Percentiles rank a stretch among this genome's conserved stretches.
Evolutionary conservation across 2,113 vertebrate genomes (phyloP).

Genomic region (Zapornia atra): DNA sequence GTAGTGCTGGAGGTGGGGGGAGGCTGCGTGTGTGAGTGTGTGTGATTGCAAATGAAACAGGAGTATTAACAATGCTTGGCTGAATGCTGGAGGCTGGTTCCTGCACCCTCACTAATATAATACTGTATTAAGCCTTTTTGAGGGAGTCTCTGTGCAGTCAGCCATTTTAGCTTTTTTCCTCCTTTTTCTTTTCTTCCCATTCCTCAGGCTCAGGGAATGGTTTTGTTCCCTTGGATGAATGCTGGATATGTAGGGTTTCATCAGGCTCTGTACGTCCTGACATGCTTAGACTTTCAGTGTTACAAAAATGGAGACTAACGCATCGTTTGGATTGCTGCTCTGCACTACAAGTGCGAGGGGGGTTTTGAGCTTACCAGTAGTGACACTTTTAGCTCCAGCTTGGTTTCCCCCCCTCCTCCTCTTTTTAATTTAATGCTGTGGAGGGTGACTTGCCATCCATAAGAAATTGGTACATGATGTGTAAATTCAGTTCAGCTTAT

Average conservation of each 20-base stretch:
- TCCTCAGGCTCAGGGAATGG: constrained; percentile 70
- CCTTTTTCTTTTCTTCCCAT: constrained; percentile 60
- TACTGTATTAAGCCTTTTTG: constrained; percentile 86
- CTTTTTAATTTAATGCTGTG: constrained; percentile 75
- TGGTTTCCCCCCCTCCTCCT: constrained; percentile 59
- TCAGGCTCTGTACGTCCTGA: constrained; percentile 58
- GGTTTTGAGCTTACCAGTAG: constrained; percentile 70
- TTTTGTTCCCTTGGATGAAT: constrained; percentile 72
- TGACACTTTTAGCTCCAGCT: constrained; percentile 79
- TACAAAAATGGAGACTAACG: constrained; percentile 79
- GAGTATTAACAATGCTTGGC: constrained; percentile 83
- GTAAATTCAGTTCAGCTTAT: constrained; percentile 83
- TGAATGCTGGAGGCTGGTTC: constrained; percentile 80
- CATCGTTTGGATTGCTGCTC: constrained; percentile 78
- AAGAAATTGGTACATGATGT: constrained; percentile 87
- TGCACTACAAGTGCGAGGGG: constrained; percentile 74
- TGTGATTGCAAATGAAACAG: constrained; percentile 78
- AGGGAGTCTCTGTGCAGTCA: constrained; percentile 93
- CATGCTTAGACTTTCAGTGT: constrained; percentile 73
- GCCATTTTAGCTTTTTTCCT: constrained; percentile 89
- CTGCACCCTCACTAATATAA: constrained; percentile 82
- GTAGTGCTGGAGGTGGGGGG: not conserved
- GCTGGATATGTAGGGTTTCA: constrained; percentile 73
- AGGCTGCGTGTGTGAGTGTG: constrained; percentile 54
- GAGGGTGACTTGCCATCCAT: constrained; percentile 79